Conservation (phyloP, 1,140 invertebrate species). For the Hypsibius dujardini region DNA sequence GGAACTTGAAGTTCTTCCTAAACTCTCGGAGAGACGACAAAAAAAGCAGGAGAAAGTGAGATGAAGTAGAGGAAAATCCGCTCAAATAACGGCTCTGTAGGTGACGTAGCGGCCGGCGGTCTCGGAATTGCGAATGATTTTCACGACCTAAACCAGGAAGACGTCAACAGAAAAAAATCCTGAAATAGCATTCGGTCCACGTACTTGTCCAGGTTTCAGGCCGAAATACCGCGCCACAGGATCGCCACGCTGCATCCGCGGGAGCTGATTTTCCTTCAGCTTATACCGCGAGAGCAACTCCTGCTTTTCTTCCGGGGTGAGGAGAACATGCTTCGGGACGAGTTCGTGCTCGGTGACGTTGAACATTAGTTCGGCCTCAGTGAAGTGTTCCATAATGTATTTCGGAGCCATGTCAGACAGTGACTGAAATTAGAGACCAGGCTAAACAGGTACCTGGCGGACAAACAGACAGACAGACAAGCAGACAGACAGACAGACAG, state of each 20-base stretch:
- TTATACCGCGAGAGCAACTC: slow-evolving; percentile 86
- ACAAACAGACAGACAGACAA: no score
- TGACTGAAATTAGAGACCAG: slow-evolving; percentile 41
- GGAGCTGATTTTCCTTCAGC: slow-evolving; percentile 94
- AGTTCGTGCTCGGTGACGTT: slow-evolving; percentile 99
- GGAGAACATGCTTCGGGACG: slow-evolving; percentile 93
- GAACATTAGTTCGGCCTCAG: slow-evolving; percentile 91
- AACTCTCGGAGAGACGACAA: no score
- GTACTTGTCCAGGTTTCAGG: slow-evolving; percentile 78
- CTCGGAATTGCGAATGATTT: slow-evolving; percentile 91
- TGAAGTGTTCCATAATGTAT: slow-evolving; percentile 94
- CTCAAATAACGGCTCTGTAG: slow-evolving; percentile 79
- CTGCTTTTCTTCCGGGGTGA: slow-evolving; percentile 90
- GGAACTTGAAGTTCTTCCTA: no score
- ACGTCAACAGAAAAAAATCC: slow-evolving; percentile 14
- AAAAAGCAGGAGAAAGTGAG: no score
- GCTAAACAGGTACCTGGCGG: no score
- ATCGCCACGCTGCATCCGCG: slow-evolving; percentile 94
- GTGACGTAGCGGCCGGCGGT: slow-evolving; percentile 97
- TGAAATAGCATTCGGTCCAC: background rate
- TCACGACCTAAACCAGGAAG: slow-evolving; percentile 60
- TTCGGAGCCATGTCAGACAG: slow-evolving; percentile 96
- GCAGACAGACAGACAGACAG: no score
- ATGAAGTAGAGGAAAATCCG: no score
- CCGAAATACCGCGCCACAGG: slow-evolving; percentile 95